Percentiles rank a stretch among this genome's conserved stretches.
Evolutionary conservation across 2,888 invertebrate genomes (phyloP).

Genomic region (Phytoseiulus persimilis): DNA sequence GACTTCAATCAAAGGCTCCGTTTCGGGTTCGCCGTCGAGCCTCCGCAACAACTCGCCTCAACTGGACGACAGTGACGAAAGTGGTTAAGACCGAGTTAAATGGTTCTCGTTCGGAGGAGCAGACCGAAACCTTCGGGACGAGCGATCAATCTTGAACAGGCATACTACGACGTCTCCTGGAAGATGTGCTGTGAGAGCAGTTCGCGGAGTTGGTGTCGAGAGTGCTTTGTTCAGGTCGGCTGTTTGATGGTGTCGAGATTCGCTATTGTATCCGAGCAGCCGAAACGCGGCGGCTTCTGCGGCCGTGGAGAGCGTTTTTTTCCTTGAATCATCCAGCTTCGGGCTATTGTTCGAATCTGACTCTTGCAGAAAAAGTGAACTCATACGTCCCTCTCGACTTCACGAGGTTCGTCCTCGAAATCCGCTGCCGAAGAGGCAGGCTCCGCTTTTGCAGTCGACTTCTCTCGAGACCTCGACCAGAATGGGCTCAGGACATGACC

Average conservation of each 20-base stretch:
- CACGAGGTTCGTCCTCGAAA: neutral
- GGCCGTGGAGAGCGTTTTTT: neutral
- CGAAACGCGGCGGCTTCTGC: neutral
- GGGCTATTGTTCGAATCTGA: neutral
- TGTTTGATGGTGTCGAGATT: neutral
- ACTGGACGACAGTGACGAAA: no score
- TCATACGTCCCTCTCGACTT: neutral
- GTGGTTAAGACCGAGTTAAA: neutral
- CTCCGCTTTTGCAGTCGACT: no score
- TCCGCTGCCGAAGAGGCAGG: neutral
- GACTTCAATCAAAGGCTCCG: neutral
- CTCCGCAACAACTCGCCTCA: no score
- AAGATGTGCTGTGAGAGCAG: neutral
- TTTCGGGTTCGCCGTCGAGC: no score
- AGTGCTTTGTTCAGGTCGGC: neutral
- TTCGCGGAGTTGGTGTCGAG: neutral
- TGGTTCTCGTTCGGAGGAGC: neutral
- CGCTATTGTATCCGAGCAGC: neutral
- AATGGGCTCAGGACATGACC: no score
- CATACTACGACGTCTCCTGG: conserved; percentile 5
- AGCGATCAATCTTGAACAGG: neutral
- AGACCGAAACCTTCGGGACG: neutral
- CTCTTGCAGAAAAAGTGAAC: neutral
- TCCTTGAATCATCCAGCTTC: neutral
- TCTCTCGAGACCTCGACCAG: no score